Conservation (phyloP, 2,797 vertebrate species). For the Margarornis squamiger region DNA sequence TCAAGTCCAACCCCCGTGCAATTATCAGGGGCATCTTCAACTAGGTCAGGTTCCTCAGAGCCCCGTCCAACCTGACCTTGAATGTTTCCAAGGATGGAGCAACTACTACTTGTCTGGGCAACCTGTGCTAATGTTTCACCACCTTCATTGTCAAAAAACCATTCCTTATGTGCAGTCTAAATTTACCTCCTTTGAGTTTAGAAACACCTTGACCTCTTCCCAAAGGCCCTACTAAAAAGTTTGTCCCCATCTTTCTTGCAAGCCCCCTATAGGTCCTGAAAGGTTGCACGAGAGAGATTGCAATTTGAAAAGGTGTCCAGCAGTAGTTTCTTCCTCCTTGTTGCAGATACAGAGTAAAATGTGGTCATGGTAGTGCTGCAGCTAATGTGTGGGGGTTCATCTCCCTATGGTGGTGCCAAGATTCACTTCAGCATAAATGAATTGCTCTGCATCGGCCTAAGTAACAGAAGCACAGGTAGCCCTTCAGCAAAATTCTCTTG, state of each 20-base stretch:
- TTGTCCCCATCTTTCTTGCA: neutral
- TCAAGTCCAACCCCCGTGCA: neutral
- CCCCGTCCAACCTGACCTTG: neutral
- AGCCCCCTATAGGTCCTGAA: neutral
- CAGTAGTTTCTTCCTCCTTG: neutral
- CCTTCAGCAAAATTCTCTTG: neutral
- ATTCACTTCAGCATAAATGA: neutral
- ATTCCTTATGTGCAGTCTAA: neutral
- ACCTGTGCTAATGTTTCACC: neutral
- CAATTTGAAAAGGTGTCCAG: accelerated
- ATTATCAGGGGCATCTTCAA: neutral
- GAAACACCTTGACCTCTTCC: neutral
- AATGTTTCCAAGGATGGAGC: neutral
- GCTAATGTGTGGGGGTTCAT: neutral
- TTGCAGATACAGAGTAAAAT: neutral
- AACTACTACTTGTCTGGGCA: neutral
- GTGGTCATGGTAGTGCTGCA: neutral
- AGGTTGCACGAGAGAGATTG: neutral
- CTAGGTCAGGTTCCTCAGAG: neutral
- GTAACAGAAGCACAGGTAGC: neutral
- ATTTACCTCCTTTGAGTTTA: neutral
- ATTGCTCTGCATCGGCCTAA: neutral
- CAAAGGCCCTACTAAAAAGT: neutral
- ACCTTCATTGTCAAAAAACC: neutral
- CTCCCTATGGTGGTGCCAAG: neutral